Conservation (phyloP, 2,113 vertebrate genomes). For the Bagarius yarrelli region DNA sequence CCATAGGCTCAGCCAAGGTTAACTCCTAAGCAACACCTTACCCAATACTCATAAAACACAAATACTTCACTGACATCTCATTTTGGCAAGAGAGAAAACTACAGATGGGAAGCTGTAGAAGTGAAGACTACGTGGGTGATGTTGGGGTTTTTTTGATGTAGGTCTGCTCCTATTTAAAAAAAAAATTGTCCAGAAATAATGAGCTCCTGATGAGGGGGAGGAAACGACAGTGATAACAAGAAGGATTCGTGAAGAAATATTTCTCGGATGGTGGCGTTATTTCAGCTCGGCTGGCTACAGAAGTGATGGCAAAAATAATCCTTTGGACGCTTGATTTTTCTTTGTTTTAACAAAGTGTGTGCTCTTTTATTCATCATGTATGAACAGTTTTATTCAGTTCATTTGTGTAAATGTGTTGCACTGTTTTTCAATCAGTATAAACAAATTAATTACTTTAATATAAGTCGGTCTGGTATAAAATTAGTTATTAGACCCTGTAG, state of each 20-base stretch:
- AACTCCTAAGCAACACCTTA: conserved; percentile 17
- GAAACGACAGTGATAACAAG: conserved; percentile 55
- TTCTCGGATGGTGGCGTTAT: conserved; percentile 66
- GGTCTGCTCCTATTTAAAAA: conserved; percentile 40
- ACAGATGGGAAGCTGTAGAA: background rate
- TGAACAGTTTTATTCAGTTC: background rate
- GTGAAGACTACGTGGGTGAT: conserved; percentile 18
- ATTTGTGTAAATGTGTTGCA: background rate
- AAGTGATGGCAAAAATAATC: conserved; percentile 58
- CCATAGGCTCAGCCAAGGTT: conserved; percentile 19
- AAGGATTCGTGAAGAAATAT: conserved; percentile 46
- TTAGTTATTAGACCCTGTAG: too few relatives aligned
- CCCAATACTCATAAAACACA: background rate
- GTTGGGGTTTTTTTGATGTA: conserved; percentile 37
- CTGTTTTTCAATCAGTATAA: background rate
- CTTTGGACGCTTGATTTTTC: conserved; percentile 32
- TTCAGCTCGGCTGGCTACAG: conserved; percentile 61
- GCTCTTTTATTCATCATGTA: background rate
- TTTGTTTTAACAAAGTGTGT: conserved; percentile 20
- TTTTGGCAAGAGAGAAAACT: conserved; percentile 8
- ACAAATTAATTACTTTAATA: too few relatives aligned
- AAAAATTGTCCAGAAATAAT: conserved; percentile 42
- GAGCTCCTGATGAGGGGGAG: conserved; percentile 1
- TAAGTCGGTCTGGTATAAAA: too few relatives aligned
- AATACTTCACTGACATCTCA: background rate